Evolutionary conservation across 2,888 invertebrate genomes (phyloP).

Genomic region (Hypena proboscidalis): DNA sequence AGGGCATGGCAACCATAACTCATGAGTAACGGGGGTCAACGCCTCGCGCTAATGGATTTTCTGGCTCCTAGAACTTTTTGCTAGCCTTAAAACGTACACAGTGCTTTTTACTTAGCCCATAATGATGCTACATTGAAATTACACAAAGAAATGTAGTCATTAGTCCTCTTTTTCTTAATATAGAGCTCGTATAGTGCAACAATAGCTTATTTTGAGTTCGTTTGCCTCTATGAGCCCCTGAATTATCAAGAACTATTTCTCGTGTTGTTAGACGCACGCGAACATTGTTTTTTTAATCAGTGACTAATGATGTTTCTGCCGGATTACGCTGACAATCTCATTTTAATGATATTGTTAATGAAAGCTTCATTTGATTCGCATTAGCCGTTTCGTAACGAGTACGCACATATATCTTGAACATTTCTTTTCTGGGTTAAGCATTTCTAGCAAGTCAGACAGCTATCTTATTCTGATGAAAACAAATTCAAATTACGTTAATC

Average conservation of each 20-base stretch:
- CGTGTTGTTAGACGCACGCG: conserved; percentile 3
- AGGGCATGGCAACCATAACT: conserved; percentile 18
- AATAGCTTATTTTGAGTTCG: conserved; percentile 7
- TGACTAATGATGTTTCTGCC: neutral
- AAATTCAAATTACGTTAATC: too few relatives aligned
- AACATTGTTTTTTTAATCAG: conserved; percentile 4
- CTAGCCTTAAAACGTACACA: conserved; percentile 23
- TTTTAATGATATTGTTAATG: neutral
- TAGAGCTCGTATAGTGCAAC: neutral
- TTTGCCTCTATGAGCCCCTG: neutral
- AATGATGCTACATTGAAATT: conserved; percentile 33
- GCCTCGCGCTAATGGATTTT: conserved; percentile 49
- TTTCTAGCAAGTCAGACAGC: too few relatives aligned
- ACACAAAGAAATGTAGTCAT: conserved; percentile 25
- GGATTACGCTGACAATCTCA: neutral
- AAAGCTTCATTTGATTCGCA: neutral
- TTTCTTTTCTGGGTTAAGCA: too few relatives aligned
- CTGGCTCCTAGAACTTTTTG: conserved; percentile 42
- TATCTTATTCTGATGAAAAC: too few relatives aligned
- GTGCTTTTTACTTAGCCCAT: conserved; percentile 22
- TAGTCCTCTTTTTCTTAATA: conserved; percentile 13
- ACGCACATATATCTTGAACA: too few relatives aligned
- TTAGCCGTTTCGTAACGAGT: neutral
- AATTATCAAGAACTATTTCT: conserved; percentile 10
- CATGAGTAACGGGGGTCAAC: conserved; percentile 45